Evolutionary conservation across 2,888 invertebrate genomes (phyloP).

Genomic region (Halictus quadricinctus): DNA sequence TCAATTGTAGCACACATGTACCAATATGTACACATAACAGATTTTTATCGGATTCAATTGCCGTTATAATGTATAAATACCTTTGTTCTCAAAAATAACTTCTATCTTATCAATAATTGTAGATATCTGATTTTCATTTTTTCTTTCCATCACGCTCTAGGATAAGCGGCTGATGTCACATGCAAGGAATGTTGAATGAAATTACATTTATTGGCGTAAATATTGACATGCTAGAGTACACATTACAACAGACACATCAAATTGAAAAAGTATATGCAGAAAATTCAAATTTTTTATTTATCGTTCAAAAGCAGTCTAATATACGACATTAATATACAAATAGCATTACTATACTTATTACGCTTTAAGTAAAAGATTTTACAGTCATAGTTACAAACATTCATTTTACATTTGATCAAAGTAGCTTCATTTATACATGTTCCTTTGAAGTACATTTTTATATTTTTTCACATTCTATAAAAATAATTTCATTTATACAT

Average conservation of each 20-base stretch:
- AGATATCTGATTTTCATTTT: neutral
- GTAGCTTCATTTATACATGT: too few relatives aligned
- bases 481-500: neutral
- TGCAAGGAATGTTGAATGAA: neutral
- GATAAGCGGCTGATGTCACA: neutral
- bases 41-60: neutral
- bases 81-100: neutral
- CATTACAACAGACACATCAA: neutral
- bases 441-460: too few relatives aligned
- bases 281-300: neutral
- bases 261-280: neutral
- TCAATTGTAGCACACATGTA: too few relatives aligned
- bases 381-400: too few relatives aligned
- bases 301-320: neutral
- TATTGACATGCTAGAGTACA: neutral
- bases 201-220: neutral
- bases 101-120: neutral
- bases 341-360: too few relatives aligned
- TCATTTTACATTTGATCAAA: too few relatives aligned
- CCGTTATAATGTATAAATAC: neutral
- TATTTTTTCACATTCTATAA: neutral
- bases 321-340: too few relatives aligned
- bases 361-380: too few relatives aligned
- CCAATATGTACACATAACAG: neutral
- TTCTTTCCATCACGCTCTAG: neutral